Conservation (phyloP, 2,888 invertebrate species). For the Eupithecia inturbata region DNA sequence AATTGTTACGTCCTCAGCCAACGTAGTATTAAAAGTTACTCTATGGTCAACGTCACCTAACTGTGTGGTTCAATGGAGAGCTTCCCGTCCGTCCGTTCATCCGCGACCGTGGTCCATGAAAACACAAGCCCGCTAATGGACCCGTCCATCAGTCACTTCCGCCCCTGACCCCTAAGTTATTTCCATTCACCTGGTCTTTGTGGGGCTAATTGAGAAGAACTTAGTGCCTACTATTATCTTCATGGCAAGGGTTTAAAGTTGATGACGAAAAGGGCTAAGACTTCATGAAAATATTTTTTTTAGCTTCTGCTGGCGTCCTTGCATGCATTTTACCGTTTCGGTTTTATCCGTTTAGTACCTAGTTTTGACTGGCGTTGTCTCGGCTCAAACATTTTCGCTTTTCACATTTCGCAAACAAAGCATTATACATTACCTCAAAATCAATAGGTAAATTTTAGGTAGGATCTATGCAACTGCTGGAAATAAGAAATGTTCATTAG, state of each 20-base stretch:
- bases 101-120: not conserved
- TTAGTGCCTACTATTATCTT: not conserved
- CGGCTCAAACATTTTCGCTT: not conserved
- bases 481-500: constrained; percentile 54
- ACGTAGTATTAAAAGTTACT: no score
- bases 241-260: not conserved
- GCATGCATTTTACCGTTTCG: not conserved
- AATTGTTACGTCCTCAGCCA: not conserved
- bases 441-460: not conserved
- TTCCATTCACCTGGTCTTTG: constrained; percentile 12
- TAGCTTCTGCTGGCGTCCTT: not conserved
- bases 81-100: not conserved
- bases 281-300: not conserved
- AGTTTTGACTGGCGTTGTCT: not conserved
- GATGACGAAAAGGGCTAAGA: not conserved
- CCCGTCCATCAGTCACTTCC: constrained; percentile 26
- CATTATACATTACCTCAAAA: not conserved
- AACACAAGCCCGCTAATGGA: constrained; percentile 20
- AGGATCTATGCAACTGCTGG: not conserved
- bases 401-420: not conserved
- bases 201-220: constrained; percentile 3
- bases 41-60: not conserved
- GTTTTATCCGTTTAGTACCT: no score
- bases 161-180: not conserved
- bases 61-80: not conserved